These are phyloP conservation scores for Hyles lineata DNA, from an alignment of 2,888 invertebrate genomes.

Conservation along the genomic window DNA sequence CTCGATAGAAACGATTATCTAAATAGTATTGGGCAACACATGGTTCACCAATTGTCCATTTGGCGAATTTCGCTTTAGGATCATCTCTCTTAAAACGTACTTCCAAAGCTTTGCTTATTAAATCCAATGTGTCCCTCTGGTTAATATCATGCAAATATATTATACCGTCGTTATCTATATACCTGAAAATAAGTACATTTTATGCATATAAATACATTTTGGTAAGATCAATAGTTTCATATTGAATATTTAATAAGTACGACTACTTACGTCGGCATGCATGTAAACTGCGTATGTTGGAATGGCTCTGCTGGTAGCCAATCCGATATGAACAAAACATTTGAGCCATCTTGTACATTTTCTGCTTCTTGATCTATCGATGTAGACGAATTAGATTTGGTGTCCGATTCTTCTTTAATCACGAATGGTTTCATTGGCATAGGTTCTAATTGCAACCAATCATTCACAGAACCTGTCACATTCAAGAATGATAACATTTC, in stretches of 20 bases:
- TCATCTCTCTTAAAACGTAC: constrained; percentile 73
- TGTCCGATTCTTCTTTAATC: constrained; percentile 41
- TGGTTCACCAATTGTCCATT: constrained; percentile 87
- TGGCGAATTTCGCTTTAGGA: constrained; percentile 74
- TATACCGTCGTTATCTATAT: constrained; percentile 75
- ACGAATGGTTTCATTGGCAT: constrained; percentile 57
- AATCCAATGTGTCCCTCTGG: constrained; percentile 70
- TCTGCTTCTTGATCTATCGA: constrained; percentile 41
- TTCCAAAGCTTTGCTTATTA: constrained; percentile 81
- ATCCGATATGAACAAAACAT: constrained; percentile 70
- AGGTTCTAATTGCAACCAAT: constrained; percentile 73
- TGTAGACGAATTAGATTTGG: constrained; percentile 43
- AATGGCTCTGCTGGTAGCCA: constrained; percentile 87
- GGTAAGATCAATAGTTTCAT: not conserved
- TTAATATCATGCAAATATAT: constrained; percentile 70
- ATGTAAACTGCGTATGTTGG: constrained; percentile 81
- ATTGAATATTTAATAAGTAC: constrained; percentile 38
- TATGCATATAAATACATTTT: constrained; percentile 7
- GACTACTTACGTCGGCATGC: constrained; percentile 85
- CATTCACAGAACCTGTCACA: constrained; percentile 67
- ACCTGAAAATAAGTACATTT: constrained; percentile 50
- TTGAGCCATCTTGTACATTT: constrained; percentile 40
- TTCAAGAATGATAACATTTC: constrained; percentile 69
- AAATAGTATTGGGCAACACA: constrained; percentile 88
- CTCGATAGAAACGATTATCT: constrained; percentile 90